A percentile compares a stretch with the other conserved stretches of the same genome.
These are phyloP conservation scores for Valencia hispanica DNA, from an alignment of 2,797 vertebrate species.

Conservation along the genomic window DNA sequence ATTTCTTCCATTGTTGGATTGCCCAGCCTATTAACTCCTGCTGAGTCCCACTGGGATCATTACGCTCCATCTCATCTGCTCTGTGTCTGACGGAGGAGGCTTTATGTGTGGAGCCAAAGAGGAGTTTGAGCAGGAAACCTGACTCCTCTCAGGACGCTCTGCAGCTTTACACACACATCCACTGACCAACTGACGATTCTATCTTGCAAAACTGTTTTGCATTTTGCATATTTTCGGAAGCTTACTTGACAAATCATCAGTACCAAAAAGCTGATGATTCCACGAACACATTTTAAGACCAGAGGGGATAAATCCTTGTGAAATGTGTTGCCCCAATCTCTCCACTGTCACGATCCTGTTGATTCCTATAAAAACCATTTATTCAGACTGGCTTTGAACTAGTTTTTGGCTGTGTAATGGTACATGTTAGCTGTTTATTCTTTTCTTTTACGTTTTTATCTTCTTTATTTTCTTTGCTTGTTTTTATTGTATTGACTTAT, in stretches of 20 bases:
- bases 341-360: too few species aligned
- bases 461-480: not conserved
- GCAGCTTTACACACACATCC: constrained; percentile 1
- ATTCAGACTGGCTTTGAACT: too few species aligned
- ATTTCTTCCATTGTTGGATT: not conserved
- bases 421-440: not conserved
- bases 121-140: constrained; percentile 20
- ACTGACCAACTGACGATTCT: too few species aligned
- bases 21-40: not conserved
- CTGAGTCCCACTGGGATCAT: constrained; percentile 32
- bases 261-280: too few species aligned
- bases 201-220: not conserved
- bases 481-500: too few species aligned
- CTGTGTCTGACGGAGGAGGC: constrained; percentile 21
- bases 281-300: too few species aligned
- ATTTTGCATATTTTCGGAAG: not conserved
- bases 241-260: too few species aligned
- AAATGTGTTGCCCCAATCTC: too few species aligned
- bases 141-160: constrained; percentile 6
- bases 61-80: constrained; percentile 39
- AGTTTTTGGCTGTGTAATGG: too few species aligned
- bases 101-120: constrained; percentile 1
- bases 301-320: too few species aligned
- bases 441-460: not conserved
- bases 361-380: too few species aligned